These are phyloP conservation scores for Morus bassanus DNA, from an alignment of 2,797 vertebrate genomes.

Conservation along the genomic window DNA sequence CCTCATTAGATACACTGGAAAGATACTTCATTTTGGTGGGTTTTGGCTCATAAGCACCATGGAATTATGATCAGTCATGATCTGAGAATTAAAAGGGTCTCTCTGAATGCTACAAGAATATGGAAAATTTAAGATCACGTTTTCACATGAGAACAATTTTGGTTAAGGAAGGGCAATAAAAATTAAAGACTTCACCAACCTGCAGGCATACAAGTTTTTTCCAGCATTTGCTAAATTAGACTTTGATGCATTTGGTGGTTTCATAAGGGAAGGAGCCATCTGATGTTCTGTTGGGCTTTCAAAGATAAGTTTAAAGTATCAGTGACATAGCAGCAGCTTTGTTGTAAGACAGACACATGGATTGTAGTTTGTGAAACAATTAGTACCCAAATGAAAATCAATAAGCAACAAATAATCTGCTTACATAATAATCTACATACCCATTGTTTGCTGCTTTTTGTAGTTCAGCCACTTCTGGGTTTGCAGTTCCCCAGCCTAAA, in stretches of 20 bases:
- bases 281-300: slow-evolving; percentile 57
- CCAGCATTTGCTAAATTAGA: slow-evolving; percentile 26
- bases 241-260: slow-evolving; percentile 42
- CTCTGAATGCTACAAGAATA: not conserved
- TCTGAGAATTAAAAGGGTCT: not conserved
- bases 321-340: slow-evolving; percentile 34
- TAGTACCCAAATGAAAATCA: not conserved
- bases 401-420: not conserved
- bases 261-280: slow-evolving; percentile 34
- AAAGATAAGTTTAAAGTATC: slow-evolving; percentile 40
- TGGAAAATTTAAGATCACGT: not conserved
- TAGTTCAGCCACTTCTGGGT: slow-evolving; percentile 32
- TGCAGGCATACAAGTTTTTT: slow-evolving; percentile 54
- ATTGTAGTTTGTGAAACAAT: not conserved
- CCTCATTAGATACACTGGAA: not conserved
- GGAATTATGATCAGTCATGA: not conserved
- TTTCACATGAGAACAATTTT: not conserved
- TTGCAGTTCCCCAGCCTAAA: slow-evolving; percentile 68
- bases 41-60: not conserved
- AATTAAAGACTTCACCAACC: slow-evolving; percentile 50
- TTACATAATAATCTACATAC: slow-evolving; percentile 75
- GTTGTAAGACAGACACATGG: not conserved
- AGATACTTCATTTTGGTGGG: not conserved
- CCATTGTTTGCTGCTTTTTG: slow-evolving; percentile 38
- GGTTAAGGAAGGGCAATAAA: not conserved